phyloP scores from a whole-genome alignment of 1,140 invertebrate species.

The Scaptodrosophila lebanonensis region DNA sequence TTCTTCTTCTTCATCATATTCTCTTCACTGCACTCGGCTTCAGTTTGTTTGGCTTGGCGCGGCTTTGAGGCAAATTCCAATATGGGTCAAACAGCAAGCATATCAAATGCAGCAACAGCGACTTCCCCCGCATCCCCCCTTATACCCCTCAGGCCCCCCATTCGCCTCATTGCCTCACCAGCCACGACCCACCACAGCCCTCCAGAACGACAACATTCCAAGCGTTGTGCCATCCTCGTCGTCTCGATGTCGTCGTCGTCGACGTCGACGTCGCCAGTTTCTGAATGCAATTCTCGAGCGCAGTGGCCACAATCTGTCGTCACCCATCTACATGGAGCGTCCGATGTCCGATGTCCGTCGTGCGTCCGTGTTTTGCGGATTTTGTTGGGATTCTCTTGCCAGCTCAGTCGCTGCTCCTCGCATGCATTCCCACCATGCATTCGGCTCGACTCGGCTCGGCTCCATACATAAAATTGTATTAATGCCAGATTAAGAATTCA shows the following conservation, averaged over 20 bases:
- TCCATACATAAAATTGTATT: slow-evolving; percentile 67
- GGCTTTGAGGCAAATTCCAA: slow-evolving; percentile 61
- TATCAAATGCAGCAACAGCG: slow-evolving; percentile 60
- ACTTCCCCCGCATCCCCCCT: background rate
- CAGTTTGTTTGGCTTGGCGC: slow-evolving; percentile 24
- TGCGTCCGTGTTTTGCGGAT: slow-evolving; percentile 37
- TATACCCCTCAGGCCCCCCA: too few species aligned
- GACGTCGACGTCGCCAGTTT: slow-evolving; percentile 4
- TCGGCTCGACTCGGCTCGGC: slow-evolving; percentile 3
- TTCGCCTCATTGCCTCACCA: too few species aligned
- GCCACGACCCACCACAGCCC: slow-evolving; percentile 13
- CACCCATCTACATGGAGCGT: slow-evolving; percentile 45
- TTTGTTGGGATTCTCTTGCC: slow-evolving; percentile 63
- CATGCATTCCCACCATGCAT: background rate
- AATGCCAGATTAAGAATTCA: slow-evolving; percentile 74
- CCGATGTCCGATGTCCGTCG: slow-evolving; percentile 18
- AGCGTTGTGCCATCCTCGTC: slow-evolving; percentile 12
- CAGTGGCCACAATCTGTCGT: slow-evolving; percentile 58
- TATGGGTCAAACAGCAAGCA: slow-evolving; percentile 75
- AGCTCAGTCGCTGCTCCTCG: slow-evolving; percentile 3
- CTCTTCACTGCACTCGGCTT: slow-evolving; percentile 11
- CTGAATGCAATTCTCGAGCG: slow-evolving; percentile 25
- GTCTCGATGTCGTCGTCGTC: background rate
- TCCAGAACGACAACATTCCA: slow-evolving; percentile 45
- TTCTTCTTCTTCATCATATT: background rate